Conservation (phyloP, 2,797 vertebrate species). For the Lithobates pipiens region DNA sequence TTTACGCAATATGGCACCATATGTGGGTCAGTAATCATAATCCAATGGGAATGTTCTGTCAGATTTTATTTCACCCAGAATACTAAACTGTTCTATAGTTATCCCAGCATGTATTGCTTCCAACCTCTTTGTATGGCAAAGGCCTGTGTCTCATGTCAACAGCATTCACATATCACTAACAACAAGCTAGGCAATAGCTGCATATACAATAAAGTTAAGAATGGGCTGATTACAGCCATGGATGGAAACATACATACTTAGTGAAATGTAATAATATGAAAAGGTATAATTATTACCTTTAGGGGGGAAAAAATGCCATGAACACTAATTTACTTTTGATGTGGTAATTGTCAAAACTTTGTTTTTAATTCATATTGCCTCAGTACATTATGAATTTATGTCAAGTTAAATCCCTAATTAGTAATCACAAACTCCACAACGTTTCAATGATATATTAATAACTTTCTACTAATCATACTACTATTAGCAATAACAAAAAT, state of each 20-base stretch:
- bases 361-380: slow-evolving; percentile 18
- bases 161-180: slow-evolving; percentile 20
- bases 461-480: no score
- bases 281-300: slow-evolving; percentile 39
- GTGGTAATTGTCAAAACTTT: slow-evolving; percentile 24
- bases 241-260: slow-evolving; percentile 18
- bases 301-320: slow-evolving; percentile 1
- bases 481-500: no score
- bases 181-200: slow-evolving; percentile 61
- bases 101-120: neutral
- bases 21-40: slow-evolving; percentile 80
- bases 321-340: slow-evolving; percentile 10
- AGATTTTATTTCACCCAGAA: slow-evolving; percentile 70
- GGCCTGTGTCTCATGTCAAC: slow-evolving; percentile 33
- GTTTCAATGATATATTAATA: no score
- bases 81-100: slow-evolving; percentile 74
- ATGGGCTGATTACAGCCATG: slow-evolving; percentile 25
- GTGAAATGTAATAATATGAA: slow-evolving; percentile 40
- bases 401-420: slow-evolving; percentile 8
- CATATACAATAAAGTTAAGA: slow-evolving; percentile 53
- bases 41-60: slow-evolving; percentile 81
- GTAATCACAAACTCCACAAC: no score
- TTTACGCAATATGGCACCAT: slow-evolving; percentile 71
- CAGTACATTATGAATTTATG: slow-evolving; percentile 3
- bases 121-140: neutral